These are phyloP conservation scores for Elephas maximus DNA, from an alignment of 2,113 vertebrate species.

Conservation along the genomic window DNA sequence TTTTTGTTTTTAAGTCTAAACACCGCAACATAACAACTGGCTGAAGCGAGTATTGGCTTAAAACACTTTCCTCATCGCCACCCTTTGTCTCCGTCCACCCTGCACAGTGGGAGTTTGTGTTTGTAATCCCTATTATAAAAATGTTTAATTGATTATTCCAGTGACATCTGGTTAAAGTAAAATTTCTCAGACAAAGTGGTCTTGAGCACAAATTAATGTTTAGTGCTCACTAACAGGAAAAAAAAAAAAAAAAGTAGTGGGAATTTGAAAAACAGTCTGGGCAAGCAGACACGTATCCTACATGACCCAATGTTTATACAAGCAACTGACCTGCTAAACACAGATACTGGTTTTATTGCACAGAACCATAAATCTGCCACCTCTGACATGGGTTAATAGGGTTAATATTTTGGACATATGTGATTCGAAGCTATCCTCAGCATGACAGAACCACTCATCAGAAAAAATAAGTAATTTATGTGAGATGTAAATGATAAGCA, in stretches of 20 bases:
- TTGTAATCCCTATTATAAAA: not conserved
- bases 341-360: not conserved
- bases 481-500: not conserved
- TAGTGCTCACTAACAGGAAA: not conserved
- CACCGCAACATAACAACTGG: not conserved
- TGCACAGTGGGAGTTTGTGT: not conserved
- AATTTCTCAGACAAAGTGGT: constrained; percentile 4
- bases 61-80: not conserved
- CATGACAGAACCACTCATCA: not conserved
- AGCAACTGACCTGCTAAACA: not conserved
- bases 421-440: not conserved
- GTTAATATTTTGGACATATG: not conserved
- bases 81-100: not conserved
- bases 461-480: not conserved
- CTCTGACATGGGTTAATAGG: not conserved
- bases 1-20: constrained; percentile 18
- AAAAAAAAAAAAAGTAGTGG: not conserved
- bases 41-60: not conserved
- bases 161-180: not conserved
- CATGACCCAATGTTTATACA: not conserved
- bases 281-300: not conserved
- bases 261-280: not conserved
- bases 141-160: not conserved
- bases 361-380: not conserved
- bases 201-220: not conserved